Base-by-base conservation (phyloP, 2,888 invertebrate species). In the Pyrrhosoma nymphula region DNA sequence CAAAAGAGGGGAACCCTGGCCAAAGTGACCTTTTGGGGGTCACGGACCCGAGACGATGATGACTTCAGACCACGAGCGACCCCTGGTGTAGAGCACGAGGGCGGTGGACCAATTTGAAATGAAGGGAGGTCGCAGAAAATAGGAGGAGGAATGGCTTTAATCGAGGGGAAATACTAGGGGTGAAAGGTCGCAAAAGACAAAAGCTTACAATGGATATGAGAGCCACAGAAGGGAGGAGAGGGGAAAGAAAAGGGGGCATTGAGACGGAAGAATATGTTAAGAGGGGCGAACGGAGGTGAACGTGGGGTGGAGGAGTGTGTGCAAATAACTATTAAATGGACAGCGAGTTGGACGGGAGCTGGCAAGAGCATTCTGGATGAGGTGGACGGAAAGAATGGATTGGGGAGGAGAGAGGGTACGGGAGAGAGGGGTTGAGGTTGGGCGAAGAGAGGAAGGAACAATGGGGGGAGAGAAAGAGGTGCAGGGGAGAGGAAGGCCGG, bases 281-380 rank as follows among this genome's bases (percentile, higher is more conserved):
- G 20, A 30, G 12, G 69, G 69, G 26, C 69, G 8, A 69, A 26
- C 47, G 47, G 47, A 60, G 60, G 60, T 60, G 16, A 14, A 60
- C 14, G 35, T 35, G 82, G 16, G 69, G n/a, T n/a, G 47, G 69
- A 82, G 82, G 82, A 14, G 16, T 18, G 82, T 82, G 75, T 35
- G 82, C 35, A 82, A 82, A 82, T 82, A 82, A 35, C 82, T 82
- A 35, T 82, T 82, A 82, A 82, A 82, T 82, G 16, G 30, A 35
- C 35, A 82, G 30, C 4, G 35, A 82, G 82, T 35, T 16, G 23
- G 82, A 69, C 0, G 10, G 35, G 82, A 35, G 16, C 30, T 18
- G 82, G 35, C 82, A 2, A 18, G 30, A 82, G 82, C 35, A 82
- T 35, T 82, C 16, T 82, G 35, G 16, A 35, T 16, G 12, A 35